Conservation (phyloP, 2,797 vertebrate genomes). For the Kryptopterus vitreolus region DNA sequence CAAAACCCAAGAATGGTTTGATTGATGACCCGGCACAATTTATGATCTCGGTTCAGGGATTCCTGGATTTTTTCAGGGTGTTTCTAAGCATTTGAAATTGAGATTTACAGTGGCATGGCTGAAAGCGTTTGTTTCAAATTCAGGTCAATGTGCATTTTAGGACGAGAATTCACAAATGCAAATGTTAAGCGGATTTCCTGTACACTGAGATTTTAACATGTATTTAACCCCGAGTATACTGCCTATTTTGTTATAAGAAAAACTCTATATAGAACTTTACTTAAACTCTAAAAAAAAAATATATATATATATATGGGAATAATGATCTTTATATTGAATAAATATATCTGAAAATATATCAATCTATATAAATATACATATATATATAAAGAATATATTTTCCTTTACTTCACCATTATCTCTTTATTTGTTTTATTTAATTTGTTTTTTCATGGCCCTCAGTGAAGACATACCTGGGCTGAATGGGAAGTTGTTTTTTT, state of each 20-base stretch:
- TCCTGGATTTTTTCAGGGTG: slow-evolving; percentile 65
- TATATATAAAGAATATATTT: slow-evolving; percentile 67
- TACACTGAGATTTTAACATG: slow-evolving; percentile 88
- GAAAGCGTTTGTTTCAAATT: slow-evolving; percentile 44
- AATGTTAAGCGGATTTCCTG: slow-evolving; percentile 71
- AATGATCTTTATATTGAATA: slow-evolving; percentile 81
- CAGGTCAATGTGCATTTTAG: slow-evolving; percentile 69
- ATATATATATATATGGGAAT: slow-evolving; percentile 78
- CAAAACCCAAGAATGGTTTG: slow-evolving; percentile 38
- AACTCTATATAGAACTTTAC: slow-evolving; percentile 90
- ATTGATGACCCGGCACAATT: slow-evolving; percentile 47
- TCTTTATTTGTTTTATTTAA: slow-evolving; percentile 64
- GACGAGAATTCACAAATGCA: slow-evolving; percentile 78
- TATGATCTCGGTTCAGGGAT: slow-evolving; percentile 59
- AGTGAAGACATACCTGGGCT: slow-evolving; percentile 26
- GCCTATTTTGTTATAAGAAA: slow-evolving; percentile 99
- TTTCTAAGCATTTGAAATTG: slow-evolving; percentile 35
- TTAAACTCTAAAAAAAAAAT: slow-evolving; percentile 81
- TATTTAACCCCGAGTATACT: slow-evolving; percentile 98
- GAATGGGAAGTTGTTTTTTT: slow-evolving; percentile 44
- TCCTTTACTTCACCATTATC: slow-evolving; percentile 76
- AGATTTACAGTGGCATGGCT: slow-evolving; percentile 37
- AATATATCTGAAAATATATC: slow-evolving; percentile 48
- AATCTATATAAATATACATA: slow-evolving; percentile 65
- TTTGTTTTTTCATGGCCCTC: slow-evolving; percentile 52